Evolutionary conservation across 2,113 vertebrate genomes (phyloP), one percentile per base, ranked within the genome.

Genomic region (Quiscalus mexicanus): DNA sequence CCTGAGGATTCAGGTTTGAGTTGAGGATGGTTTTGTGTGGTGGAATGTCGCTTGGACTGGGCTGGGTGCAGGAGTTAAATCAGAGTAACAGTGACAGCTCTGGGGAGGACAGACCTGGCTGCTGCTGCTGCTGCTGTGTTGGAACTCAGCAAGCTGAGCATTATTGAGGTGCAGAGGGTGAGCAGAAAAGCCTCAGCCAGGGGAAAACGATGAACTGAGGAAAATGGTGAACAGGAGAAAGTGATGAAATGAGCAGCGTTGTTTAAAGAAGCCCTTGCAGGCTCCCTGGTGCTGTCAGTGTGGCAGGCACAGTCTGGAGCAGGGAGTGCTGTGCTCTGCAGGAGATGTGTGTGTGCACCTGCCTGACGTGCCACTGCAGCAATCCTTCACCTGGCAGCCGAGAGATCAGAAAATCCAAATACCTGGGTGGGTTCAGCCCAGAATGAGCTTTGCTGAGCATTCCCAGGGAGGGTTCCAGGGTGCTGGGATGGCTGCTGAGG

Each of bases 391-490:
- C 11, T 47, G 21, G 45, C 45, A 22, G 11, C 21, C 10, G 6
- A 19, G 44, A 44, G 44, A 44, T 44, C 18, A 44, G 44, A 44
- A 44, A 44, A 44, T 20, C 19, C 44, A 44, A 44, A 10, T 20
- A 5, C 20, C 44, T 20, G 0, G 0, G 9, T 13, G 20, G 31
- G 5, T 9, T 55, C 23, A 15, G 64, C 35, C 53, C 1, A 0
- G 13, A 28, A n/a, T 6, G 65, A 49, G 53, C 53, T n/a, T 28
- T 23, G 11, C 52, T 41, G 64, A 28, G 78, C 53, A 49, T 33
- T 18, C 53, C 31, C 52, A 30, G 62, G 47, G 39, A 11, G 39
- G 1, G 18, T 3, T 25, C 5, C 17, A 6, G 75, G 35, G 8
- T n/a, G n/a, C n/a, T n/a, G n/a, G n/a, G n/a, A n/a, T n/a, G n/a